Conservation (phyloP, 2,113 vertebrate genomes). For the Oenanthe oenanthe region DNA sequence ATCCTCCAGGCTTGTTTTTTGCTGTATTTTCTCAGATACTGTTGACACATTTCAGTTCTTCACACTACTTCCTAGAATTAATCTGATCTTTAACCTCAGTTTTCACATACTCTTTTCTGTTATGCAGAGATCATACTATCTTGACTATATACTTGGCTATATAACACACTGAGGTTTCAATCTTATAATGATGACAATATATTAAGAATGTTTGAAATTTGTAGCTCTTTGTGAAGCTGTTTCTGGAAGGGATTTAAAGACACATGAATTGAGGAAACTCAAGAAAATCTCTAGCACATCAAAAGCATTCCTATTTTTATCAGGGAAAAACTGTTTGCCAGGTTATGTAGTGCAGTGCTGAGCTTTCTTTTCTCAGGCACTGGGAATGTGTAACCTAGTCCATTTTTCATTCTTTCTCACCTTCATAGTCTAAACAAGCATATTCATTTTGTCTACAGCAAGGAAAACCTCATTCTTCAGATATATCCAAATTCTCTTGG, state of each 20-base stretch:
- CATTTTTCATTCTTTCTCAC: conserved; percentile 7
- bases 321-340: background rate
- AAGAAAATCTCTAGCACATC: background rate
- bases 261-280: background rate
- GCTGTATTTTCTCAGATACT: background rate
- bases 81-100: background rate
- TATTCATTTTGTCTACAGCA: conserved; percentile 46
- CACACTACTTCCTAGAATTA: background rate
- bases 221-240: background rate
- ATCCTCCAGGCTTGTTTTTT: background rate
- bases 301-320: background rate
- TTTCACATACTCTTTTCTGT: background rate
- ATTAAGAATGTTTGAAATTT: background rate
- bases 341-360: background rate
- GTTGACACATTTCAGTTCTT: background rate
- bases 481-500: background rate
- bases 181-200: background rate
- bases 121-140: background rate
- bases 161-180: background rate
- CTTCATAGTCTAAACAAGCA: conserved; percentile 47
- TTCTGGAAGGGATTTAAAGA: background rate
- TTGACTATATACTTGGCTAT: background rate
- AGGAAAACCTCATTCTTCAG: conserved; percentile 27
- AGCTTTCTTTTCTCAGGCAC: background rate
- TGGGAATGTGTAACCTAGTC: background rate